phyloP scores from a whole-genome alignment of 2,888 invertebrate species.

The Acanthacorydalis orientalis region DNA sequence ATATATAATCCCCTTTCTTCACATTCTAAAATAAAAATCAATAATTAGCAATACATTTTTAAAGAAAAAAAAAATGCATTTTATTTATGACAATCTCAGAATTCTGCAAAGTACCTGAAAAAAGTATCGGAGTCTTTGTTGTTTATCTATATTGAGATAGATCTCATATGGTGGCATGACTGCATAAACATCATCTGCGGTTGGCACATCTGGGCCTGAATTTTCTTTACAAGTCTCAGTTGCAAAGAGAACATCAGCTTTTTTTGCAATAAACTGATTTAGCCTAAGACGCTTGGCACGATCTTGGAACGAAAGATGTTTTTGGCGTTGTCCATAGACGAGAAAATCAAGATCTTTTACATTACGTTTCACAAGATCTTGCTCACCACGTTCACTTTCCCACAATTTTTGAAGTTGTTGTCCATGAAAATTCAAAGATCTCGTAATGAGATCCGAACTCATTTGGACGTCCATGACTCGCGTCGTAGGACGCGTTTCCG shows the following conservation, averaged over 20 bases:
- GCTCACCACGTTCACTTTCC: slow-evolving; percentile 70
- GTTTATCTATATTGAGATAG: slow-evolving; percentile 64
- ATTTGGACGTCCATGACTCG: slow-evolving; percentile 16
- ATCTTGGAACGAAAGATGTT: slow-evolving; percentile 68
- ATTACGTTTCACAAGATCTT: slow-evolving; percentile 44
- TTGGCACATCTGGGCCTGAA: slow-evolving; percentile 30
- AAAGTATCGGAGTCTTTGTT: slow-evolving; percentile 61
- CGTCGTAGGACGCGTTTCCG: not conserved
- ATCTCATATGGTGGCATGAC: slow-evolving; percentile 77
- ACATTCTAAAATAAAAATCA: slow-evolving; percentile 32
- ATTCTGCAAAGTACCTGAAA: slow-evolving; percentile 43
- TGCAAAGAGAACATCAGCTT: slow-evolving; percentile 62
- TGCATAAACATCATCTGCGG: slow-evolving; percentile 51
- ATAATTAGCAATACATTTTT: not conserved
- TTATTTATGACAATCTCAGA: slow-evolving; percentile 1
- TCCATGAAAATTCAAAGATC: slow-evolving; percentile 70
- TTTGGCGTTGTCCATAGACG: slow-evolving; percentile 62
- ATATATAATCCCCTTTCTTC: slow-evolving; percentile 61
- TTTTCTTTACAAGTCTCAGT: slow-evolving; percentile 30
- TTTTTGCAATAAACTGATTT: slow-evolving; percentile 75
- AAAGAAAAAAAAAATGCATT: slow-evolving; percentile 4
- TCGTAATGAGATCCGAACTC: slow-evolving; percentile 41
- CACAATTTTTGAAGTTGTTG: slow-evolving; percentile 76
- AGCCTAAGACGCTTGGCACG: slow-evolving; percentile 67
- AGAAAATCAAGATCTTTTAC: slow-evolving; percentile 51